phyloP scores from a whole-genome alignment of 2,888 invertebrate genomes.

The Pyrochroa serraticornis region DNA sequence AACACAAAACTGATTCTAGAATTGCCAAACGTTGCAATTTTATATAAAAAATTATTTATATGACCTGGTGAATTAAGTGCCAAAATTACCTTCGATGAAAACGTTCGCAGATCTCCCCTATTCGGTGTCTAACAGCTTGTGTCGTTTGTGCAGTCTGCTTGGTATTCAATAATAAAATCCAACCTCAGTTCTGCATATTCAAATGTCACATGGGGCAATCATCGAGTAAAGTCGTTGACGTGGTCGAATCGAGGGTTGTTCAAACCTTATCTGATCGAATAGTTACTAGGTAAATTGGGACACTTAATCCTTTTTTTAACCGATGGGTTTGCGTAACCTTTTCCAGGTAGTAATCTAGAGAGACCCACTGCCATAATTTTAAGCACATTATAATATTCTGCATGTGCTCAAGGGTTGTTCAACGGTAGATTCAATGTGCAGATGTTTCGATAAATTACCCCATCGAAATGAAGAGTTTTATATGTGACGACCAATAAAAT shows the following conservation, averaged over 20 bases:
- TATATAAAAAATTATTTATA: no score
- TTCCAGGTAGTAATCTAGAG: slow-evolving; percentile 45
- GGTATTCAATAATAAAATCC: slow-evolving; percentile 22
- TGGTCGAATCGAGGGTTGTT: slow-evolving; percentile 37
- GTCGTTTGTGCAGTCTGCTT: slow-evolving; percentile 15
- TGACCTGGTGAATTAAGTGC: no score
- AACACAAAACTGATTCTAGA: no score
- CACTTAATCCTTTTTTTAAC: slow-evolving; percentile 48
- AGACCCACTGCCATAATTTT: slow-evolving; percentile 44
- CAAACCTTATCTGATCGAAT: slow-evolving; percentile 43
- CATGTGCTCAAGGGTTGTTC: slow-evolving; percentile 34
- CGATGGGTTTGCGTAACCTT: slow-evolving; percentile 37
- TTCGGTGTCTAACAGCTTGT: no score
- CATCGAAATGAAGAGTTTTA: no score
- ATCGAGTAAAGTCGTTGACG: slow-evolving; percentile 39
- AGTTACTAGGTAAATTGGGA: slow-evolving; percentile 41
- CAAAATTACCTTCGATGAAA: slow-evolving; percentile 14
- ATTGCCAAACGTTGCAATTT: no score
- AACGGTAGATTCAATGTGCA: no score
- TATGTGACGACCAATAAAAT: no score
- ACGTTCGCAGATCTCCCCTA: slow-evolving; percentile 19
- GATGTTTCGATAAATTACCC: no score
- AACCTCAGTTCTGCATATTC: slow-evolving; percentile 41
- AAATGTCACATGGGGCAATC: slow-evolving; percentile 40
- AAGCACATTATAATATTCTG: slow-evolving; percentile 49